Percentiles rank a stretch among this genome's conserved stretches.
Evolutionary conservation across 2,797 vertebrate genomes (phyloP).

Genomic region (Brotula barbata): DNA sequence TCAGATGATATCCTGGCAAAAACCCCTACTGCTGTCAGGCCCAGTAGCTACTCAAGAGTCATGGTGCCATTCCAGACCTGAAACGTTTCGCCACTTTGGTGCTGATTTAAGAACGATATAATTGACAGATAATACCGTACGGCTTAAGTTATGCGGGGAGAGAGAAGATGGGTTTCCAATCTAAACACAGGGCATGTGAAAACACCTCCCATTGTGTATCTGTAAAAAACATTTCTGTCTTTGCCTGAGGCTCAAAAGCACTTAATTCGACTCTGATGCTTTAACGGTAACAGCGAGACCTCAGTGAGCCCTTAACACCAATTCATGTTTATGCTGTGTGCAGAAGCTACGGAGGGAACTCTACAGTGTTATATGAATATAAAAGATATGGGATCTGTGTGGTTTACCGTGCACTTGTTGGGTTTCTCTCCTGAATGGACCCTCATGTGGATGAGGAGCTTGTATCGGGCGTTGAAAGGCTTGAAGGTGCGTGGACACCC

Average conservation of each 20-base stretch:
- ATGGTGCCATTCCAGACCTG: constrained; percentile 58
- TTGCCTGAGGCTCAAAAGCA: constrained; percentile 31
- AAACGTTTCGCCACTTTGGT: constrained; percentile 66
- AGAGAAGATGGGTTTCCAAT: constrained; percentile 22
- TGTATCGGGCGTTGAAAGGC: constrained; percentile 97
- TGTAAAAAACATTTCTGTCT: too few species aligned
- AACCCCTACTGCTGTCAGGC: constrained; percentile 55
- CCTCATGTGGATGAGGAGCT: constrained; percentile 98
- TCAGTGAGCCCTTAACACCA: constrained; percentile 34
- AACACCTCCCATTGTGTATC: constrained; percentile 40
- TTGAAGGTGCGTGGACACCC: constrained; percentile 91
- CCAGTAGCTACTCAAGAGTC: constrained; percentile 42
- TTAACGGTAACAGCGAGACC: constrained; percentile 36
- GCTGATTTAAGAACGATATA: constrained; percentile 75
- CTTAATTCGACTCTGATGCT: constrained; percentile 35
- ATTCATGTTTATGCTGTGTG: constrained; percentile 40
- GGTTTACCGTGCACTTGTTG: constrained; percentile 93
- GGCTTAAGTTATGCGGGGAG: constrained; percentile 51
- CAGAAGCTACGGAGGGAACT: too few species aligned
- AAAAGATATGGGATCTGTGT: constrained; percentile 9
- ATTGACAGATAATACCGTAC: constrained; percentile 73
- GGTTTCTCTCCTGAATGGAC: constrained; percentile 99
- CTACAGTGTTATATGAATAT: background rate
- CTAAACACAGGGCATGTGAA: too few species aligned
- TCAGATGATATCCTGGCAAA: constrained; percentile 54